These are phyloP conservation scores for Onychostruthus taczanowskii DNA, from an alignment of 2,113 vertebrate species.

Conservation along the genomic window DNA sequence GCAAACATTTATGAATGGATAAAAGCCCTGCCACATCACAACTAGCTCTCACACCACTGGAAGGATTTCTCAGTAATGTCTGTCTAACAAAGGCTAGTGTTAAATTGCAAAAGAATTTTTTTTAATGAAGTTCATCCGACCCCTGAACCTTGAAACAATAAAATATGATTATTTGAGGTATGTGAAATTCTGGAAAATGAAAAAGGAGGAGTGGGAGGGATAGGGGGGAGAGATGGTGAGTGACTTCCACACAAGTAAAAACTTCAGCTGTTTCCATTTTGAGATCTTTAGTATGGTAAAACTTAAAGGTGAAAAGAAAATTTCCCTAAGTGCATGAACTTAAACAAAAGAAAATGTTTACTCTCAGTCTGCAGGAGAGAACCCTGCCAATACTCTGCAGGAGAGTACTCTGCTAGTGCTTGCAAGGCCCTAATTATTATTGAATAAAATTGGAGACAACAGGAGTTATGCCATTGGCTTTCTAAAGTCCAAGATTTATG, in stretches of 20 bases:
- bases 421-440: not conserved
- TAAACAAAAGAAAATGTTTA: not conserved
- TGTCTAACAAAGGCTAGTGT: not conserved
- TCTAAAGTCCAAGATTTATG: not conserved
- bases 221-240: accelerated
- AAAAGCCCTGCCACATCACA: not conserved
- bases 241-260: not conserved
- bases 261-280: not conserved
- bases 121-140: not conserved
- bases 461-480: not conserved
- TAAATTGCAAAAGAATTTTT: not conserved
- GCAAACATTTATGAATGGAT: not conserved
- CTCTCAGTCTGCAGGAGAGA: not conserved
- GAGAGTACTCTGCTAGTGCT: not conserved
- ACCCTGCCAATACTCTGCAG: not conserved
- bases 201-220: not conserved
- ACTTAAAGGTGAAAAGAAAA: not conserved
- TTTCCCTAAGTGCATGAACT: not conserved
- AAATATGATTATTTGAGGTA: not conserved
- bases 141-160: not conserved
- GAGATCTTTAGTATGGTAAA: not conserved
- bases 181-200: not conserved
- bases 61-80: not conserved
- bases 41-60: not conserved
- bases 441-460: not conserved